Percentiles rank a stretch among this genome's conserved stretches.
These are phyloP conservation scores for Saimiri boliviensis DNA, from an alignment of 2,113 vertebrate genomes.

Conservation along the genomic window DNA sequence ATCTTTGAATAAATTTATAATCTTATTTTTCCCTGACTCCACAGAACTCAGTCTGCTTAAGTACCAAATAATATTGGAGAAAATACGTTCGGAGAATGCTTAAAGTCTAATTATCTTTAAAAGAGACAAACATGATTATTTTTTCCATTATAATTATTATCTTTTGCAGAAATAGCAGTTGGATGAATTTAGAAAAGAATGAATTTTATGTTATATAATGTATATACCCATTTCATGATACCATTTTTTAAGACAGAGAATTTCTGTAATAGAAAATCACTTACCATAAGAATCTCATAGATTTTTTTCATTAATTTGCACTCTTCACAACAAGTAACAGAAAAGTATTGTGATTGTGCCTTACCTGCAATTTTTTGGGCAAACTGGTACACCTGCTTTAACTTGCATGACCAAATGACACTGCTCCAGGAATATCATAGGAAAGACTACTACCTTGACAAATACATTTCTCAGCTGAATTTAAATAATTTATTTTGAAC, in stretches of 20 bases:
- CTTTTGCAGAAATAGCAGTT: background rate
- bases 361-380: constrained; percentile 30
- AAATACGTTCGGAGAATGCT: constrained; percentile 6
- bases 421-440: constrained; percentile 37
- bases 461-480: background rate
- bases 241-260: constrained; percentile 39
- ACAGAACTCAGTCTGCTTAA: background rate
- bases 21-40: background rate
- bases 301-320: constrained; percentile 59
- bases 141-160: constrained; percentile 15
- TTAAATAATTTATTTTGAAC: background rate
- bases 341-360: constrained; percentile 43
- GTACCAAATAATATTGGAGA: background rate
- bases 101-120: constrained; percentile 44
- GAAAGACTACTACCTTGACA: background rate
- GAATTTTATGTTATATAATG: constrained; percentile 32
- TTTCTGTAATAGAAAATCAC: constrained; percentile 47
- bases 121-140: background rate
- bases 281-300: constrained; percentile 55
- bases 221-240: background rate
- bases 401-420: background rate
- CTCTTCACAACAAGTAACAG: constrained; percentile 32
- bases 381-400: constrained; percentile 59
- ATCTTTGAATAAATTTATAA: background rate
- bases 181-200: constrained; percentile 4